These are phyloP conservation scores for Oostethus manadensis DNA, from an alignment of 2,113 vertebrate species.

Conservation along the genomic window DNA sequence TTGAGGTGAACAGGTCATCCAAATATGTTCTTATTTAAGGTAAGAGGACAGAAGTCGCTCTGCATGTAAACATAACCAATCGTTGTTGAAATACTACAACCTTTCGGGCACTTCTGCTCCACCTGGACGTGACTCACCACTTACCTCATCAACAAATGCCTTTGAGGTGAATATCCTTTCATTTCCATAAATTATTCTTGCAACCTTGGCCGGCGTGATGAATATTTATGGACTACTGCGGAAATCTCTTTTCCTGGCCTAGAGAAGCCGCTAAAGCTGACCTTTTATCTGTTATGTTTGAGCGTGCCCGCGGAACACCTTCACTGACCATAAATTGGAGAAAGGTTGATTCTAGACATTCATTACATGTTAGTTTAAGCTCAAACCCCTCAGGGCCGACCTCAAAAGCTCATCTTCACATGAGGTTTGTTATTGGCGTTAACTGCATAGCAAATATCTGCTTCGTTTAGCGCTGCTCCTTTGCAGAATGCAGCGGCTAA, in stretches of 20 bases:
- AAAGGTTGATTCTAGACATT: conserved; percentile 32
- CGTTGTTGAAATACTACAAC: conserved; percentile 8
- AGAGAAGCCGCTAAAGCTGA: conserved; percentile 23
- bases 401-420: conserved; percentile 17
- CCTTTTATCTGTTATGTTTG: conserved; percentile 40
- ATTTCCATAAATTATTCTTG: conserved; percentile 63
- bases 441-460: conserved; percentile 9
- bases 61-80: neutral
- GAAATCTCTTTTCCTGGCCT: conserved; percentile 25
- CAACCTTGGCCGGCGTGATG: conserved; percentile 43
- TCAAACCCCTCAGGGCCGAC: conserved; percentile 14
- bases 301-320: conserved; percentile 30
- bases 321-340: neutral
- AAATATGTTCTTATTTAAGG: neutral
- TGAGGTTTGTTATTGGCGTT: conserved; percentile 5
- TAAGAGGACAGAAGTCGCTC: neutral
- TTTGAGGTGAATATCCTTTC: conserved; percentile 61
- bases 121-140: conserved; percentile 38
- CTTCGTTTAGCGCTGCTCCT: neutral
- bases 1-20: neutral
- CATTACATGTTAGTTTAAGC: conserved; percentile 30
- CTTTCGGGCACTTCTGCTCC: neutral
- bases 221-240: conserved; percentile 54
- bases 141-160: conserved; percentile 64
- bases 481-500: neutral